Evolutionary conservation across 2,797 vertebrate species (phyloP).

Genomic region (Molossus molossus): DNA sequence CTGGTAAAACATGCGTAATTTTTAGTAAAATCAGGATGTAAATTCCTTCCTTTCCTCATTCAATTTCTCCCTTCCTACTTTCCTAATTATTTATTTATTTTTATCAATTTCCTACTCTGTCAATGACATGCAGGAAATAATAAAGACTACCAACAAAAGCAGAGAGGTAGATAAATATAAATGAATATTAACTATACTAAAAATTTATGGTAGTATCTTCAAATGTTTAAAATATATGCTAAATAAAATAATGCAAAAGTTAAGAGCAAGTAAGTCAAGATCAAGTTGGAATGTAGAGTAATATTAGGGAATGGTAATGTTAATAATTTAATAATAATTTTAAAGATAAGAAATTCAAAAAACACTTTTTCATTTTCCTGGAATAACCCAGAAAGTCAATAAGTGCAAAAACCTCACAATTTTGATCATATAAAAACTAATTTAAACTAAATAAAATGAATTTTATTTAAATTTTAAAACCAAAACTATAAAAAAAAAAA

Average conservation of each 20-base stretch:
- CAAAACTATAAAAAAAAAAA: not conserved
- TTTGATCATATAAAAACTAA: not conserved
- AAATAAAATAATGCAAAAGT: slow-evolving; percentile 9
- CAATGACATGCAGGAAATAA: not conserved
- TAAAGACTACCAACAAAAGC: not conserved
- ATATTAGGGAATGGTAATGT: not conserved
- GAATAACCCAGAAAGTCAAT: not conserved
- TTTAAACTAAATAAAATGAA: slow-evolving; percentile 11
- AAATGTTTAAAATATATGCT: slow-evolving; percentile 11
- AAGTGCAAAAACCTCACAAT: not conserved
- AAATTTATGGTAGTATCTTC: not conserved
- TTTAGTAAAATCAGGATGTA: not conserved
- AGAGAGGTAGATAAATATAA: not conserved
- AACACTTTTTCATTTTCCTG: not conserved
- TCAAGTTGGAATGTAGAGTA: not conserved
- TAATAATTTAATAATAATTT: not conserved
- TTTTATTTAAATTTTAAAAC: not conserved
- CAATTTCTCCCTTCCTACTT: not conserved
- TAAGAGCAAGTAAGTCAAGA: not conserved
- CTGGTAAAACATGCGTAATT: not conserved
- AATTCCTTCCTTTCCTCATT: not conserved
- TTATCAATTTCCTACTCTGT: not conserved
- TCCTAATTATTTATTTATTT: not conserved
- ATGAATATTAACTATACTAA: not conserved
- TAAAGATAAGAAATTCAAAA: not conserved